Base-by-base conservation (phyloP, 2,113 vertebrate species). In the human region DNA sequence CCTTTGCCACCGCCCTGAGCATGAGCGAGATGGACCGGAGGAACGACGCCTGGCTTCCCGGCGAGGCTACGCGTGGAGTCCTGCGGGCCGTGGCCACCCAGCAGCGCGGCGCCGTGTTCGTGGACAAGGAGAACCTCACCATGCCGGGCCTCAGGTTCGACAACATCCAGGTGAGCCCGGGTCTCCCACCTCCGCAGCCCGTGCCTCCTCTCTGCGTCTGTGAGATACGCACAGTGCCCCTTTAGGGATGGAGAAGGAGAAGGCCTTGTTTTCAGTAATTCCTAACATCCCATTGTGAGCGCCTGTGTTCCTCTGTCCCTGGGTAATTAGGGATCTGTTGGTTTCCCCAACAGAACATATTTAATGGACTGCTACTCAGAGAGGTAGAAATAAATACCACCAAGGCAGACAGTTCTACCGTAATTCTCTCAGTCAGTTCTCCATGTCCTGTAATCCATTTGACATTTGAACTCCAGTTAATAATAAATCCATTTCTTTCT, bases 61-160 rank as follows among this genome's bases (percentile, higher is more conserved):
- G 99, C 17, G 99, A 99, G 66, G 99, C 98, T 75, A 99, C 99
- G 79, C 99, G 99, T 73, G 99, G 98, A 66, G 97, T 99, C 83
- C 97, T 99, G 2, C 98, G 99, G 75, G 99, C 99, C 0, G 98
- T 99, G 40, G 99, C 99, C 4, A 99, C 99, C 0, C 99, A 99
- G 38, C 99, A 99, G 17, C 99, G 99, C 90, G 99, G 98, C 87
- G 97, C 99, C 0, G 97, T 99, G 13, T 99, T 99, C 18, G 97
- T 99, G 23, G 99, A 99, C 94, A 99, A 99, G 96, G 99, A 99
- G 90, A 99, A 99, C 95, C 99, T 99, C 90, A 99, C 99, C 83
- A 99, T 99, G 99, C 99, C 99, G 0, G 99, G 99, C 86, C 99
- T 99, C 97, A 99, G 99, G 98, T 99, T 99, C 35, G 99, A 99